Evolutionary conservation across 2,888 invertebrate species (phyloP), one percentile per base, ranked within the genome.

Genomic region (Zygaena filipendulae): DNA sequence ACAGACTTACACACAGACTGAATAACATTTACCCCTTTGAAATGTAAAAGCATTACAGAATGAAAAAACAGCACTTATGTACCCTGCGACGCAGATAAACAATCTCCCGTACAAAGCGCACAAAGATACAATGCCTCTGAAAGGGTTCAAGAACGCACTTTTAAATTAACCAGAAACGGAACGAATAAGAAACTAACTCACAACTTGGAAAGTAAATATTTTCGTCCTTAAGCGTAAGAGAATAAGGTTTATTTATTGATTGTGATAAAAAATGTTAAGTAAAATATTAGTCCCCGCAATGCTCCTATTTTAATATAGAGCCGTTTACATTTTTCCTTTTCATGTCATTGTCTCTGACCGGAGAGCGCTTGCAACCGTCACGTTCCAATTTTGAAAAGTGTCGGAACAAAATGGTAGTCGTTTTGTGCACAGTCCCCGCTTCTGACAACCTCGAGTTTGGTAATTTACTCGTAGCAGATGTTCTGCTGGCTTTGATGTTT

Each of bases 61-160:
- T 79, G 79, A 79, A 79, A 79, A 79, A 79, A 79, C 79, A 79
- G 72, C 74, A 79, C 79, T 79, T 71, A 79, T 79, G 74, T 77
- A 77, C 79, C 74, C 68, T 62, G 70, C 72, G 72, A 74, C 63
- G 67, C 61, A 66, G 79, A 79, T 79, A 79, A 79, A 77, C 74
- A 74, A 79, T 79, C 79, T 75, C 74, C 47, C 53, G 72, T 74
- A 79, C 79, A 79, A 79, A 77, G 79, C 69, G 69, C 64, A 79
- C 79, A 79, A 79, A 75, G 79, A 79, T 79, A 79, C 79, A 79
- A 79, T 79, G 68, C 79, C 74, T 75, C 75, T 75, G 77, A 79
- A 79, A 79, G 79, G 79, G 79, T 79, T 79, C 79, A 79, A 79
- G 75, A 79, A 75, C 79, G 75, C 72, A 77, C 75, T 79, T 79